These are phyloP conservation scores for Columba guinea DNA, from an alignment of 2,797 vertebrate species.

Conservation along the genomic window DNA sequence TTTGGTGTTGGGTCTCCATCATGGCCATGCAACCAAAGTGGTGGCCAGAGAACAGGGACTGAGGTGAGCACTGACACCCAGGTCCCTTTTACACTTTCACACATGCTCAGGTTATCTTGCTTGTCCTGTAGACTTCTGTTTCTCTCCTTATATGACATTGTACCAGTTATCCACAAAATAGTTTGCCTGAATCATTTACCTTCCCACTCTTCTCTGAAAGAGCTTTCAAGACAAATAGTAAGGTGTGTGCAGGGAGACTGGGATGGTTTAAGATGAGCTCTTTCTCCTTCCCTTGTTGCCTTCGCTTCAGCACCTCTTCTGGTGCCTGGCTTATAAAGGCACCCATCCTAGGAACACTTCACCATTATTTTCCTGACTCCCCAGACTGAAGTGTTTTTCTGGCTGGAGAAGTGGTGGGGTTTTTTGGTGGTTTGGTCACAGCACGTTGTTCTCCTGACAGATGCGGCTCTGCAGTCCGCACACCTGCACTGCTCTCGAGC, in stretches of 20 bases:
- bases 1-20: background rate
- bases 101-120: background rate
- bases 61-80: accelerated
- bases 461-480: background rate
- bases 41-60: background rate
- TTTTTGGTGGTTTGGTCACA: background rate
- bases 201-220: background rate
- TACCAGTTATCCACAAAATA: background rate
- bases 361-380: background rate
- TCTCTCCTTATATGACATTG: background rate
- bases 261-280: background rate
- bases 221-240: background rate
- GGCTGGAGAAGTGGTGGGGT: background rate
- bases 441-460: background rate
- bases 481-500: background rate
- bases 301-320: background rate
- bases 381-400: background rate
- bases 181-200: background rate
- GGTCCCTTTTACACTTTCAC: background rate
- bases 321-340: background rate
- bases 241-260: background rate
- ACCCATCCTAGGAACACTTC: background rate
- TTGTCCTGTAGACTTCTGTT: background rate
- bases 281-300: background rate
- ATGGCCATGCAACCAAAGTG: accelerated